phyloP scores from a whole-genome alignment of 2,797 vertebrate species.

The Selene dorsalis region DNA sequence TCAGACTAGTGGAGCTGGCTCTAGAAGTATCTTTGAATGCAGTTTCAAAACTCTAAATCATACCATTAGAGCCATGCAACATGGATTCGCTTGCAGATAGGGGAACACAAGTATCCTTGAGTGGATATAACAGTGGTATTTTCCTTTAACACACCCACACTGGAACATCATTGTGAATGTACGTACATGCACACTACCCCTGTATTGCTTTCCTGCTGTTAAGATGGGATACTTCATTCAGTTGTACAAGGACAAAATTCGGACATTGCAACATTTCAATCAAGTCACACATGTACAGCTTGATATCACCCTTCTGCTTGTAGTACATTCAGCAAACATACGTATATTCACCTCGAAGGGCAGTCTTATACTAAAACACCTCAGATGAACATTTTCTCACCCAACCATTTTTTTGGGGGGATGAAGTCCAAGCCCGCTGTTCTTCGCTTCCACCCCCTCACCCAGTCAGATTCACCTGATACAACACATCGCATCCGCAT shows the following conservation, averaged over 20 bases:
- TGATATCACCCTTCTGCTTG: conserved; percentile 39
- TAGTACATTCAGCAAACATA: conserved; percentile 54
- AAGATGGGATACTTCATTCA: conserved; percentile 47
- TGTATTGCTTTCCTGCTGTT: conserved; percentile 68
- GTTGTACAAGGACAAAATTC: conserved; percentile 60
- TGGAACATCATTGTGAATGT: conserved; percentile 54
- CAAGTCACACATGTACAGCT: conserved; percentile 54
- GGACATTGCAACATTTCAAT: conserved; percentile 60
- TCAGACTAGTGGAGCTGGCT: conserved; percentile 8
- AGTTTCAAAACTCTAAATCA: conserved; percentile 27
- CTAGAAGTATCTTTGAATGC: conserved; percentile 15
- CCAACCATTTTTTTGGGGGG: not conserved
- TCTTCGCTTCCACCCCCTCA: conserved; percentile 58
- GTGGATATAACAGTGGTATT: conserved; percentile 58
- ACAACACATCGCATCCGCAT: conserved; percentile 42
- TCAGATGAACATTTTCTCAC: conserved; percentile 37
- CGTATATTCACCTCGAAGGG: conserved; percentile 57
- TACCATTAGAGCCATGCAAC: conserved; percentile 10
- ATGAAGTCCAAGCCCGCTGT: conserved; percentile 47
- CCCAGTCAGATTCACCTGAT: conserved; percentile 49
- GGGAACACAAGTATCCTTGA: not conserved
- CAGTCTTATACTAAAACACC: conserved; percentile 52
- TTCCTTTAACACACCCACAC: conserved; percentile 58
- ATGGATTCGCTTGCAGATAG: not conserved
- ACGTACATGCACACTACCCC: conserved; percentile 55